Conservation (phyloP, 2,888 invertebrate species). For the Luffia ferchaultella region DNA sequence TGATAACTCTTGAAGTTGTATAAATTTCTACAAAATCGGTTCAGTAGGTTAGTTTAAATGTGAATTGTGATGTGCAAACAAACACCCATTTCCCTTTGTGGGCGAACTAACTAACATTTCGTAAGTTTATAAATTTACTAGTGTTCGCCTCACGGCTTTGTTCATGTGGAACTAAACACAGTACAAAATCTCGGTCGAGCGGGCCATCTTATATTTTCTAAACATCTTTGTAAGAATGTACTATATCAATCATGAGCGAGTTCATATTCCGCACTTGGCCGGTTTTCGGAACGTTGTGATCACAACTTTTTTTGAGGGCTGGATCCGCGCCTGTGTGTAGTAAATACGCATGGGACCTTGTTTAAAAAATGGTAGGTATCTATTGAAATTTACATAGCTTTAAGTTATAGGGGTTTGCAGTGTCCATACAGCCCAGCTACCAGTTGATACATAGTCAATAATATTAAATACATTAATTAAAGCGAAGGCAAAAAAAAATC, state of each 20-base stretch:
- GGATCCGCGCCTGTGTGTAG: no score
- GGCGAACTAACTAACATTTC: not conserved
- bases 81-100: not conserved
- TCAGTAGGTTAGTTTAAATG: not conserved
- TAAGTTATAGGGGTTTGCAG: no score
- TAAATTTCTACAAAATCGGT: not conserved
- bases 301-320: no score
- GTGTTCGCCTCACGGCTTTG: not conserved
- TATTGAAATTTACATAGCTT: no score
- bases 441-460: no score
- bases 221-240: slow-evolving; percentile 3
- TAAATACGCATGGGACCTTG: no score
- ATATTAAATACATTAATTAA: no score
- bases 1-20: not conserved
- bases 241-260: slow-evolving; percentile 3
- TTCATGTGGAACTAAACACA: not conserved
- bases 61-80: not conserved
- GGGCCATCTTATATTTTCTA: slow-evolving; percentile 1
- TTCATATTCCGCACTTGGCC: slow-evolving; percentile 4
- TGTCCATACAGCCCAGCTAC: no score
- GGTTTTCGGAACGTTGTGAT: not conserved
- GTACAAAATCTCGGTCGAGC: not conserved
- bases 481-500: no score
- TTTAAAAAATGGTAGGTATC: no score
- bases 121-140: not conserved